Evolutionary conservation across 1,140 invertebrate genomes (phyloP).

Genomic region (Aphelenchoides avenae): DNA sequence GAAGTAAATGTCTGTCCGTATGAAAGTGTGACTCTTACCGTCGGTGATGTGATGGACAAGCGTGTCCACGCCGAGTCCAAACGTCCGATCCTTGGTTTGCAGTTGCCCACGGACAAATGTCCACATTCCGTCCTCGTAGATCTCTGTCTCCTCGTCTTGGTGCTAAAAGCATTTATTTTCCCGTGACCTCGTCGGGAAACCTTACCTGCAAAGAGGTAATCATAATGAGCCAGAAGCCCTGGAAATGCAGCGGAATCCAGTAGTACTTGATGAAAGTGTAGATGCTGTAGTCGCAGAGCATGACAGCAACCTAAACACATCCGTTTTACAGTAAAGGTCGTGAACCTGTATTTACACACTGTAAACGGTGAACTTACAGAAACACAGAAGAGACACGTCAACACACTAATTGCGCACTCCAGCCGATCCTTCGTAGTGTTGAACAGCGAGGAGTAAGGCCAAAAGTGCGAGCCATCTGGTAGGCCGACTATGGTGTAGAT

Average conservation of each 20-base stretch:
- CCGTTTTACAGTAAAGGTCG: too few relatives aligned
- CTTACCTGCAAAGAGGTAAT: slow-evolving; percentile 63
- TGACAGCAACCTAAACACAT: too few relatives aligned
- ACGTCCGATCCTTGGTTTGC: slow-evolving; percentile 60
- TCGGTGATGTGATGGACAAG: slow-evolving; percentile 62
- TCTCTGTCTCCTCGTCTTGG: slow-evolving; percentile 60
- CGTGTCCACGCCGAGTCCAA: slow-evolving; percentile 60
- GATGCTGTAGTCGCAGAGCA: slow-evolving; percentile 47
- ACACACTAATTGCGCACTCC: slow-evolving; percentile 46
- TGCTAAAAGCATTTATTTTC: too few relatives aligned
- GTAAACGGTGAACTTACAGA: slow-evolving; percentile 38
- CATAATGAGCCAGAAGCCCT: slow-evolving; percentile 55
- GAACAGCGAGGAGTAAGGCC: slow-evolving; percentile 48
- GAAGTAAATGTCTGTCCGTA: too few relatives aligned
- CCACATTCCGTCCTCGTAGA: slow-evolving; percentile 61
- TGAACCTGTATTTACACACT: slow-evolving; percentile 44
- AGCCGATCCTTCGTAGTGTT: slow-evolving; percentile 48
- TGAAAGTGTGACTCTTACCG: slow-evolving; percentile 36
- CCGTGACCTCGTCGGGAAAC: too few relatives aligned
- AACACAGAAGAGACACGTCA: slow-evolving; percentile 35
- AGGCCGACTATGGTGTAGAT: slow-evolving; percentile 52
- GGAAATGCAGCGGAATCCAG: slow-evolving; percentile 59
- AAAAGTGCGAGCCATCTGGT: slow-evolving; percentile 56
- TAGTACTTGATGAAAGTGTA: slow-evolving; percentile 59
- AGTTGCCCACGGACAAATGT: slow-evolving; percentile 61